Evolutionary conservation across 2,113 vertebrate genomes (phyloP), one percentile per base, ranked within the genome.

Genomic region (Perca fluviatilis): DNA sequence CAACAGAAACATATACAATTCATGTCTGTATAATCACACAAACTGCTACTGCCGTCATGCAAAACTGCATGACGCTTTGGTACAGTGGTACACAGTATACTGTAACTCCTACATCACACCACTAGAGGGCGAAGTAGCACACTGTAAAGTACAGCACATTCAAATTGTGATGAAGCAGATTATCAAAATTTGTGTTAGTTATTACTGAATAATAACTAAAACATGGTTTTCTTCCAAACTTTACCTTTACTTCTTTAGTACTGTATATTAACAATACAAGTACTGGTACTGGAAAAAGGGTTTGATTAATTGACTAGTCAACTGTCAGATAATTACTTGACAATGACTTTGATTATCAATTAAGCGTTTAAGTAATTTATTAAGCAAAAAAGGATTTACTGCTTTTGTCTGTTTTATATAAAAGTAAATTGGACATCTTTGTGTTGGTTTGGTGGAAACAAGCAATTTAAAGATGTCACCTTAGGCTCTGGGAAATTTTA

Each of bases 81-180:
- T 13, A n/a, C 36, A 40, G 27, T 8, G 25, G 5, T 3, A 5
- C 10, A 23, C 0, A n/a, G 5, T 6, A 18, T 53, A 47, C 10
- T 92, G 93, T 80, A 92, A 83, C 14, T 19, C 6, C 23, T 7
- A 14, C 1, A 68, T 60, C 0, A 4, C 30, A 73, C 88, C 94
- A 80, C 82, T 77, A 93, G 95, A 88, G 77, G 88, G 88, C 57
- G 36, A 12, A 19, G 21, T 5, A 84, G 51, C n/a, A 69, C 79
- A 65, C 62, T 61, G 63, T 15, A 74, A 56, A 74, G 5, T 19
- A 3, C 30, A 78, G 51, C 19, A 43, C 10, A 43, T 43, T 43
- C 40, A 43, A 43, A 43, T 43, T 43, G 40, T 10, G 57, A 8
- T 27, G 2, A 27, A 16, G 23, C 25, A 58, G 56, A 58, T 58